Evolutionary conservation across 2,888 invertebrate genomes (phyloP).

Genomic region (Dione juno): DNA sequence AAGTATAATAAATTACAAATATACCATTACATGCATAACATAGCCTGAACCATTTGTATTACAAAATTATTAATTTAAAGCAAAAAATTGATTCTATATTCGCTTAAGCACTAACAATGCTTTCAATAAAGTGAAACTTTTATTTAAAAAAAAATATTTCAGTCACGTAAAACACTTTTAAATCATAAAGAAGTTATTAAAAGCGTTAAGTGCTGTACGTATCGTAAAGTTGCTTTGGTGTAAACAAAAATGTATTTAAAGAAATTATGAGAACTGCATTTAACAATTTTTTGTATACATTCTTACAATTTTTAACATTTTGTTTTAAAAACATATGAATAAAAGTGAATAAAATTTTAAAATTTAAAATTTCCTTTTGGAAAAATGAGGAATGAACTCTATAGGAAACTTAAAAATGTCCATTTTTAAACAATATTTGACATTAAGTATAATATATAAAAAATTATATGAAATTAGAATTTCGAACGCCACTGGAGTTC

Average conservation of each 20-base stretch:
- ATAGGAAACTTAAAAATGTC: no score
- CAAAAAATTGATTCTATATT: neutral
- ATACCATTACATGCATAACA: neutral
- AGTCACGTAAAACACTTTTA: slow-evolving; percentile 23
- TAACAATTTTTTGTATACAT: neutral
- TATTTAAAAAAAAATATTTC: slow-evolving; percentile 1
- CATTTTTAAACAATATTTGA: no score
- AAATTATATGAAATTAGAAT: no score
- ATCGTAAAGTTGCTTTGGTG: slow-evolving; percentile 8
- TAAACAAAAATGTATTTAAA: neutral
- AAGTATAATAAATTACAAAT: neutral
- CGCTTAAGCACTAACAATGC: neutral
- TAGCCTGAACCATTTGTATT: neutral
- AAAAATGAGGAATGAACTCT: no score
- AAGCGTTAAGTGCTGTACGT: slow-evolving; percentile 12
- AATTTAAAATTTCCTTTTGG: no score
- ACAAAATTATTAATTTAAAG: neutral
- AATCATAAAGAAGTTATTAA: slow-evolving; percentile 27
- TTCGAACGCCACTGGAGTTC: no score
- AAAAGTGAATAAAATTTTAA: neutral
- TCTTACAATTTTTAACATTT: neutral
- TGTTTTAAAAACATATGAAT: neutral
- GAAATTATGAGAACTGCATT: neutral
- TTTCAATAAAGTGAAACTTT: slow-evolving; percentile 7
- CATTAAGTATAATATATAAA: no score